Percentiles rank a stretch among this genome's conserved stretches.
Evolutionary conservation across 35 echinoderm and acorn worm genomes (phyloP).

Genomic region (Chiridota heheva): DNA sequence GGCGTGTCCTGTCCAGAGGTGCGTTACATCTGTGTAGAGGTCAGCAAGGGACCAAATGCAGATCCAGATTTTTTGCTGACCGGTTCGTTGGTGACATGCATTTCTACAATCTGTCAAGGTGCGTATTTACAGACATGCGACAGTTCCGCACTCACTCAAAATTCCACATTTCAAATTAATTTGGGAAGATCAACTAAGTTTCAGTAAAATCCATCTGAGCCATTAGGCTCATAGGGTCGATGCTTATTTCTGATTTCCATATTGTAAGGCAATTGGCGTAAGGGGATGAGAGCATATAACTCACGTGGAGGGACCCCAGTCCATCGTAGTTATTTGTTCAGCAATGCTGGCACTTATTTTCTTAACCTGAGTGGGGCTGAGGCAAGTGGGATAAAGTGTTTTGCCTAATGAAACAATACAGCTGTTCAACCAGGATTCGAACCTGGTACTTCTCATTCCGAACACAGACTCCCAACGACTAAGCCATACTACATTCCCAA

Average conservation of each 20-base stretch:
- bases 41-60: constrained; percentile 54
- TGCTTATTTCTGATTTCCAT: not conserved
- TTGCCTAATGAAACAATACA: no score
- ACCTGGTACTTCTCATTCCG: no score
- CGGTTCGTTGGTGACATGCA: constrained; percentile 46
- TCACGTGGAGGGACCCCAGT: no score
- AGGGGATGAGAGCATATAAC: no score
- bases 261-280: no score
- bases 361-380: no score
- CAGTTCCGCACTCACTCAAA: not conserved
- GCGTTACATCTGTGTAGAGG: constrained; percentile 67
- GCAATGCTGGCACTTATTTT: no score
- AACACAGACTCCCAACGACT: no score
- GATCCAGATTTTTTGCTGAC: constrained; percentile 72
- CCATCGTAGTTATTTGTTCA: no score
- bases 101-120: constrained; percentile 61
- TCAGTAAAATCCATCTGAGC: not conserved
- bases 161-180: not conserved
- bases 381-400: no score
- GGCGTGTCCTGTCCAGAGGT: constrained; percentile 37
- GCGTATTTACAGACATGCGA: constrained; percentile 1
- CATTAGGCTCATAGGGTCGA: not conserved
- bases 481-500: no score
- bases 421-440: no score
- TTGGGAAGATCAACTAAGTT: not conserved